Evolutionary conservation across 2,888 invertebrate species (phyloP).

Genomic region (Cheilosia scutellata): DNA sequence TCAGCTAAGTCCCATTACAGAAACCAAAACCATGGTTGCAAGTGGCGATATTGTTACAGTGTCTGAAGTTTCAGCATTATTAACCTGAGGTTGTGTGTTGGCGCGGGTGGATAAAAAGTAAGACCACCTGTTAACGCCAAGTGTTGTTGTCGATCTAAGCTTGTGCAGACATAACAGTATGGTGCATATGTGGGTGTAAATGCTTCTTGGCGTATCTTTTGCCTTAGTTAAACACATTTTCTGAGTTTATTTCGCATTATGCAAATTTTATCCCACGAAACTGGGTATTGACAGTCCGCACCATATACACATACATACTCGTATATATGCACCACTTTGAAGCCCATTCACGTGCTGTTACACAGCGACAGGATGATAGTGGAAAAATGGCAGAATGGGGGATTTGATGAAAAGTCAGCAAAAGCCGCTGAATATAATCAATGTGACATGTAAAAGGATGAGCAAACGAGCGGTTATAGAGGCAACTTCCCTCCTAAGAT

Average conservation of each 20-base stretch:
- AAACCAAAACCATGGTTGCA: conserved; percentile 1
- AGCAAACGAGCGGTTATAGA: conserved; percentile 23
- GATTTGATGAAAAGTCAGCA: conserved; percentile 11
- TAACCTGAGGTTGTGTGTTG: neutral
- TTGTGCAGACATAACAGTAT: conserved; percentile 3
- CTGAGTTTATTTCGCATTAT: conserved; percentile 71
- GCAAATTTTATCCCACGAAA: conserved; percentile 63
- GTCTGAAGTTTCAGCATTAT: conserved; percentile 24
- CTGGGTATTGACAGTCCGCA: conserved; percentile 33
- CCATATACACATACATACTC: neutral
- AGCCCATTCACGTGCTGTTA: conserved; percentile 47
- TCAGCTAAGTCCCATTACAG: conserved; percentile 9
- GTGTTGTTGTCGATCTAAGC: neutral
- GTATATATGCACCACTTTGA: conserved; percentile 15
- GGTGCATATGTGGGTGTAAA: conserved; percentile 9
- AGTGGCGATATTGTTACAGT: conserved; percentile 20
- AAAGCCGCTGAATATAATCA: conserved; percentile 61
- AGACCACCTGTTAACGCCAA: conserved; percentile 47
- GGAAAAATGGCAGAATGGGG: conserved; percentile 45
- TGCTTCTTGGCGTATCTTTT: conserved; percentile 9
- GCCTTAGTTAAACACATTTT: conserved; percentile 53
- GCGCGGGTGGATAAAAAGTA: neutral
- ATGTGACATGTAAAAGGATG: conserved; percentile 67
- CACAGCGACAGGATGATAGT: conserved; percentile 53
- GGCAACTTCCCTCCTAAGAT: conserved; percentile 4